Base-by-base conservation (phyloP, 2,888 invertebrate species). In the Platycheirus albimanus region DNA sequence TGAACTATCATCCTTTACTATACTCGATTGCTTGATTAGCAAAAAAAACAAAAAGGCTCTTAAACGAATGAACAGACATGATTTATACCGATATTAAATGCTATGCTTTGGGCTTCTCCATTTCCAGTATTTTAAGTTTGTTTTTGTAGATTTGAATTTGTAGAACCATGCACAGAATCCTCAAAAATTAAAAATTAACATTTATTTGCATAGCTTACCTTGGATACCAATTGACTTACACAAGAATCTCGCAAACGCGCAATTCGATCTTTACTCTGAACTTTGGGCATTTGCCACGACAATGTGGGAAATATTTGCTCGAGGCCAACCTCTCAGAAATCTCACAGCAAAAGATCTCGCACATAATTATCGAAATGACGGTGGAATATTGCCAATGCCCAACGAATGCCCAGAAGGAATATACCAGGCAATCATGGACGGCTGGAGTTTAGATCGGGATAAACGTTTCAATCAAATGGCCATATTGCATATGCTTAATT, bases 281-380 rank as follows among this genome's bases (percentile, higher is more conserved):
- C 94, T 97, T 19, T 98, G 97, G 96, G 97, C 98, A 4, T 95
- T 96, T 88, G 97, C 96, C 0, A 98, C 98, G 3, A 97, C 97
- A 0, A 89, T 98, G 15, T 98, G 97, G 96, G 96, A 98, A 90
- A 95, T 98, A 86, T 98, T 98, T 91, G 95, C 95, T 0, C 94
- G 93, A 86, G 98, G 97, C 0, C 92, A 91, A 17, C 92, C 92
- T 0, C 88, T 91, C 0, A 91, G 91, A 13, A 91, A 87, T 66
- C 51, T 85, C 6, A 79, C 85, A 15, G 64, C 71, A 0, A 88
- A 89, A 33, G 77, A 86, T 8, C 79, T 88, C 4, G 56, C 81
- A 2, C 84, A 81, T 56, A 87, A 87, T 81, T 87, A 86, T 47
- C 87, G 88, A 80, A 85, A 86, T 6, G 85, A 85, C 76, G 88